These are phyloP conservation scores for Oligia latruncula DNA, from an alignment of 2,888 invertebrate genomes.

Conservation along the genomic window DNA sequence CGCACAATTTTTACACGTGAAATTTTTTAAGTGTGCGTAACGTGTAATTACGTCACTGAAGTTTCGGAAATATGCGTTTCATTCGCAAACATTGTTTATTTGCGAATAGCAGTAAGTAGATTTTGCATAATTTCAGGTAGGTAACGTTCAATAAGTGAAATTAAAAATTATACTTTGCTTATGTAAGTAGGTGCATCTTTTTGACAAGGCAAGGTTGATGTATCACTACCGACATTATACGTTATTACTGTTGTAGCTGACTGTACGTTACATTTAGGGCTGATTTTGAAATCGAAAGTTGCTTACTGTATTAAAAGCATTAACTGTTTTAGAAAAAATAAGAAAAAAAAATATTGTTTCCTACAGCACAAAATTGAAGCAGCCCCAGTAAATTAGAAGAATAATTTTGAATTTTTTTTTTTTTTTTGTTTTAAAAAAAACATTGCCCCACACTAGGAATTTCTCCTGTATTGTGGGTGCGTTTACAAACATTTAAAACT, in stretches of 20 bases:
- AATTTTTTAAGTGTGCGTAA: slow-evolving; percentile 62
- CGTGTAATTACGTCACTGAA: slow-evolving; percentile 47
- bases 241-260: not conserved
- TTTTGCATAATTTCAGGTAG: not conserved
- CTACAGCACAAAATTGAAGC: too few relatives aligned
- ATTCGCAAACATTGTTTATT: not conserved
- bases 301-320: too few relatives aligned
- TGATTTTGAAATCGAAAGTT: not conserved
- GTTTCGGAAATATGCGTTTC: slow-evolving; percentile 50
- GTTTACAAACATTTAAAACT: too few relatives aligned
- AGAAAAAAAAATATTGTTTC: too few relatives aligned
- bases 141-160: not conserved
- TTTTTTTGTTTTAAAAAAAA: too few relatives aligned
- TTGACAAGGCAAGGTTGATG: not conserved
- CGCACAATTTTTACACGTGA: slow-evolving; percentile 66
- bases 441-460: too few relatives aligned
- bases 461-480: too few relatives aligned
- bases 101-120: not conserved
- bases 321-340: too few relatives aligned
- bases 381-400: too few relatives aligned
- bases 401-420: too few relatives aligned
- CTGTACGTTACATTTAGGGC: not conserved
- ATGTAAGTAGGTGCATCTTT: not conserved
- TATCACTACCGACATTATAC: not conserved
- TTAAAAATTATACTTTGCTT: not conserved